These are phyloP conservation scores for Tetranychus piercei DNA, from an alignment of 2,888 invertebrate species.

Conservation along the genomic window DNA sequence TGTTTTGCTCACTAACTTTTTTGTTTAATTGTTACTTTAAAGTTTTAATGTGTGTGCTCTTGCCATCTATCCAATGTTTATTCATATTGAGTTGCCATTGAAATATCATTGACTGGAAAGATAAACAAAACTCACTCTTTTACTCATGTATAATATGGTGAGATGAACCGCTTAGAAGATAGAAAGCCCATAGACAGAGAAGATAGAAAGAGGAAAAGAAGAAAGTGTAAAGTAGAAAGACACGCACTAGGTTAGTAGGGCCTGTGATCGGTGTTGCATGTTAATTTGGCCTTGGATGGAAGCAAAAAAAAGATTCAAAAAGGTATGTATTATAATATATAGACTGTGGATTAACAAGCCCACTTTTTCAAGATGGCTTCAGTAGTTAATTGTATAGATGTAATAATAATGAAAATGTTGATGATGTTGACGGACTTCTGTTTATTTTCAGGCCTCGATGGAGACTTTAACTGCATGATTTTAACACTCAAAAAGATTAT, in stretches of 20 bases:
- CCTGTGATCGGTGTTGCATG: conserved; percentile 1
- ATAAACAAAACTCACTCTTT: too few species aligned
- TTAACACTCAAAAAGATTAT: background rate
- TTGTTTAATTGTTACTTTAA: too few species aligned
- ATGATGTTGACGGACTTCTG: background rate
- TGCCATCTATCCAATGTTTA: too few species aligned
- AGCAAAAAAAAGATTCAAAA: background rate
- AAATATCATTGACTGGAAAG: too few species aligned
- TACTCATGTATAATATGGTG: background rate
- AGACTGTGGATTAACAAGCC: background rate
- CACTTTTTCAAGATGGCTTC: background rate
- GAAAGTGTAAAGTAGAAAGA: background rate
- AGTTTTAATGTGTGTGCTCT: too few species aligned
- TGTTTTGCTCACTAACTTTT: too few species aligned
- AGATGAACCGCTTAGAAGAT: background rate
- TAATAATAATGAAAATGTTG: background rate
- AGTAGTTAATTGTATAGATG: background rate
- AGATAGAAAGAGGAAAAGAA: background rate
- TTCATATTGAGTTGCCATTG: too few species aligned
- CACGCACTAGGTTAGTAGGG: background rate
- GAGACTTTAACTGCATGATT: background rate
- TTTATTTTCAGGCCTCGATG: background rate
- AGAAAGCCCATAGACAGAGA: background rate
- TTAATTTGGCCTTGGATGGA: background rate
- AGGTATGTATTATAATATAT: too few species aligned